Base-by-base conservation (phyloP, 2,113 vertebrate species). In the Lepisosteus oculatus region DNA sequence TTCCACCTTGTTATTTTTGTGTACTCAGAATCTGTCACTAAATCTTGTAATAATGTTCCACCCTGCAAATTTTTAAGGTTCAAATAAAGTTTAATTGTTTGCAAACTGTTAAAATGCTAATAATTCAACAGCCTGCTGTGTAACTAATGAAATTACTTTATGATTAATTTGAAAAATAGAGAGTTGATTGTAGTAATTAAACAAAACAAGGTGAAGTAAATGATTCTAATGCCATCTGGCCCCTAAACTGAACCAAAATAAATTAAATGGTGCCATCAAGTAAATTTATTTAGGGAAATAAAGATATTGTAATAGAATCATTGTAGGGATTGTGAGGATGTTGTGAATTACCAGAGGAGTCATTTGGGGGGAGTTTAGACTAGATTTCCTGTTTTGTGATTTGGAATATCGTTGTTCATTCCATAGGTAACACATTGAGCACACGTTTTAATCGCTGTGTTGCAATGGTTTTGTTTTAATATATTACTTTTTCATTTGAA, bases 121-220 rank as follows among this genome's bases (percentile, higher is more conserved):
- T 93, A 93, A 91, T 89, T 89, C 89, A 90, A 89, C 90, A 88
- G 90, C 92, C 91, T 92, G 90, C 93, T 92, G 90, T 93, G 85
- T 93, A 92, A 93, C 89, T 92, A 95, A 96, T 95, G 94, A 93
- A 96, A 96, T 94, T 95, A 95, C 95, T 96, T 95, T 94, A 94
- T 97, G 96, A 98, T 98, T 97, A 96, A 98, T 97, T 95, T 95
- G 92, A 92, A 95, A 95, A 96, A 96, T 96, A 93, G 92, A 94
- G 93, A 95, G 96, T 98, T 95, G 95, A 98, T 98, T 96, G 96
- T 97, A 94, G 95, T 97, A 96, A 98, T 98, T 98, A 97, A 96
- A 94, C 94, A 95, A 95, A 97, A 96, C 95, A 98, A 96, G 95
- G 95, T 97, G 95, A 96, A 95, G 94, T 95, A 96, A 97, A 97